Conservation (phyloP, 2,797 vertebrate species). For the Stomatorhinus walkeri region DNA sequence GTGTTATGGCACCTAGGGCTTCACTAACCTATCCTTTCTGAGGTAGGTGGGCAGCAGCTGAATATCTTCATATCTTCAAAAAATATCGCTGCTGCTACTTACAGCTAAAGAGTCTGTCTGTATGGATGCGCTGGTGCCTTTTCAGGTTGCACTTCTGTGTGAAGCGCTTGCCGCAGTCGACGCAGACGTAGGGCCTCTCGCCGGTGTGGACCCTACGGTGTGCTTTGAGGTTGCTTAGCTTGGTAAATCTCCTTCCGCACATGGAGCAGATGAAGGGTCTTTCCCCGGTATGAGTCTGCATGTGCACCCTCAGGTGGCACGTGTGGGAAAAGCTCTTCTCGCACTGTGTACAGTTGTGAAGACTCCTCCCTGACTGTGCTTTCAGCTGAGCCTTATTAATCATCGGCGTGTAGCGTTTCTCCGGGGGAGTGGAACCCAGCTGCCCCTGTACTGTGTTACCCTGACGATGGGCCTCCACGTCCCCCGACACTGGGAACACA, state of each 20-base stretch:
- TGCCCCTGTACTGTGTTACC: conserved; percentile 41
- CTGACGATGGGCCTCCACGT: conserved; percentile 36
- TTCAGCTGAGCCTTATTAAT: conserved; percentile 46
- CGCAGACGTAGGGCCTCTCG: conserved; percentile 65
- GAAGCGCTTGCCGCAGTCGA: conserved; percentile 66
- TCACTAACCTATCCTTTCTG: background rate
- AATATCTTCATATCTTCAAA: background rate
- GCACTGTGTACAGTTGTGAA: conserved; percentile 54
- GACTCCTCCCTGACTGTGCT: conserved; percentile 26
- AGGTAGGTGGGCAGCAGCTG: background rate
- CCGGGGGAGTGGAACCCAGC: conserved; percentile 23
- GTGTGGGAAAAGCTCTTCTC: conserved; percentile 65
- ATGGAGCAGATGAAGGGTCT: conserved; percentile 66
- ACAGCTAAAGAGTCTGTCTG: conserved; percentile 16
- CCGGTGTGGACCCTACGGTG: conserved; percentile 67
- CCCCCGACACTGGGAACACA: conserved; percentile 43
- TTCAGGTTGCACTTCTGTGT: conserved; percentile 73
- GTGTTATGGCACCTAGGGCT: background rate
- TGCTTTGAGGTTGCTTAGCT: conserved; percentile 70
- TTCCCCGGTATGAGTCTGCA: conserved; percentile 67
- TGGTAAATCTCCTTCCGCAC: conserved; percentile 67
- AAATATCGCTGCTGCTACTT: background rate
- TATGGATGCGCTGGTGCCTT: conserved; percentile 67
- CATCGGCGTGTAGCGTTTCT: conserved; percentile 35
- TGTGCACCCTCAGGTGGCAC: conserved; percentile 64